These are phyloP conservation scores for Epistrophella euchroma DNA, from an alignment of 2,888 invertebrate genomes.

Conservation along the genomic window DNA sequence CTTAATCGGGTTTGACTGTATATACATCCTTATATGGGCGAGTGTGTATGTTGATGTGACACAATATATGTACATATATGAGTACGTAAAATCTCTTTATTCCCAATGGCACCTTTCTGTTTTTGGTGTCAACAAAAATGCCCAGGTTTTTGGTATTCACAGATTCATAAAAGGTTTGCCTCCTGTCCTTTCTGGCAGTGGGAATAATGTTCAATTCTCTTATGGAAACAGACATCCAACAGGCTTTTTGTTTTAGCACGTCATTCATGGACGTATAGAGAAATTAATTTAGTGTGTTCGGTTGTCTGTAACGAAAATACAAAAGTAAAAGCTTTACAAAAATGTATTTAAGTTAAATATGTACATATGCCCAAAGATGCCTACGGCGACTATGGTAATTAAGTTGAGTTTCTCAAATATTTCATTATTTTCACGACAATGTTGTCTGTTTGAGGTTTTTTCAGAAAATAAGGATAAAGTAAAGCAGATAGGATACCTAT, in stretches of 20 bases:
- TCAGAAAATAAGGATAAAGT: no score
- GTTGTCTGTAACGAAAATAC: no score
- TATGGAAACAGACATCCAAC: conserved; percentile 46
- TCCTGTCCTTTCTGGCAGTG: neutral
- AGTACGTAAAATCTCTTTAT: conserved; percentile 41
- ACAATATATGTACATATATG: neutral
- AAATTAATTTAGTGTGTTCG: no score
- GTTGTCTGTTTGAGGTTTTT: no score
- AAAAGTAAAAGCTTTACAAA: no score
- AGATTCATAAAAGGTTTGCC: conserved; percentile 29
- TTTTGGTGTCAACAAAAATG: conserved; percentile 52
- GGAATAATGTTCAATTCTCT: conserved; percentile 42
- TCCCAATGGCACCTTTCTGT: conserved; percentile 10
- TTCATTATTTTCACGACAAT: no score
- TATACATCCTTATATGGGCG: neutral
- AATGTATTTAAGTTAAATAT: no score
- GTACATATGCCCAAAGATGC: no score
- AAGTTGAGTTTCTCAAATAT: no score
- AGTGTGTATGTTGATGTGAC: neutral
- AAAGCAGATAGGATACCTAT: no score
- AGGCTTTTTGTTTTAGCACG: conserved; percentile 53
- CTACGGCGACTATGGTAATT: no score
- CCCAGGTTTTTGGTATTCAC: conserved; percentile 21
- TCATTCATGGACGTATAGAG: conserved; percentile 8
- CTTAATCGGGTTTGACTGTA: no score